A percentile compares a stretch with the other conserved stretches of the same genome.
phyloP scores from a whole-genome alignment of 2,888 invertebrate genomes.

The Amphipoea oculea region DNA sequence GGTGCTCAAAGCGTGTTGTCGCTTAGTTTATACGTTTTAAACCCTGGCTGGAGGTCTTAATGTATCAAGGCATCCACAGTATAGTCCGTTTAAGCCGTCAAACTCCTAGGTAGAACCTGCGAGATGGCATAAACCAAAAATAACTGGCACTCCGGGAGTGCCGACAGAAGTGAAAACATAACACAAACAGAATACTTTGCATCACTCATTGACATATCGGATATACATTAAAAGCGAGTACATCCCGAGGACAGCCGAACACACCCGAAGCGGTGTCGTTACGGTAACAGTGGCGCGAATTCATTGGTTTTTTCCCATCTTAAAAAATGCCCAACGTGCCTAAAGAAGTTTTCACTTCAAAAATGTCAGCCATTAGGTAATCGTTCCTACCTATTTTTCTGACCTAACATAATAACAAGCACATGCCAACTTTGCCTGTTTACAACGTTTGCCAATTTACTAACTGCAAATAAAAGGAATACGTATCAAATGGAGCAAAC shows the following conservation, averaged over 20 bases:
- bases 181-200: too few relatives aligned
- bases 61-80: background rate
- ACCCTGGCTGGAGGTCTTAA: background rate
- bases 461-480: conserved; percentile 60
- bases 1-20: background rate
- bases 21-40: background rate
- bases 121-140: background rate
- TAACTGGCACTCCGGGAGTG: background rate
- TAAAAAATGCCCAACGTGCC: too few relatives aligned
- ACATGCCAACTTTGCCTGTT: conserved; percentile 41
- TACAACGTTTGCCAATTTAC: conserved; percentile 61
- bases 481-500: conserved; percentile 60
- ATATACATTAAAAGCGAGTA: too few relatives aligned
- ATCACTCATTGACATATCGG: too few relatives aligned
- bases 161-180: too few relatives aligned
- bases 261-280: too few relatives aligned
- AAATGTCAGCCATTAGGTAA: background rate
- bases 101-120: background rate
- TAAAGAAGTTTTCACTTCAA: too few relatives aligned
- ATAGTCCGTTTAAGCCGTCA: background rate
- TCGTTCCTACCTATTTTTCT: background rate
- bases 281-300: too few relatives aligned
- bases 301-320: too few relatives aligned
- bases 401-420: conserved; percentile 6
- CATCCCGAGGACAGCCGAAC: too few relatives aligned